These are phyloP conservation scores for Himalopsyche tibetana DNA, from an alignment of 2,888 invertebrate species.

Conservation along the genomic window DNA sequence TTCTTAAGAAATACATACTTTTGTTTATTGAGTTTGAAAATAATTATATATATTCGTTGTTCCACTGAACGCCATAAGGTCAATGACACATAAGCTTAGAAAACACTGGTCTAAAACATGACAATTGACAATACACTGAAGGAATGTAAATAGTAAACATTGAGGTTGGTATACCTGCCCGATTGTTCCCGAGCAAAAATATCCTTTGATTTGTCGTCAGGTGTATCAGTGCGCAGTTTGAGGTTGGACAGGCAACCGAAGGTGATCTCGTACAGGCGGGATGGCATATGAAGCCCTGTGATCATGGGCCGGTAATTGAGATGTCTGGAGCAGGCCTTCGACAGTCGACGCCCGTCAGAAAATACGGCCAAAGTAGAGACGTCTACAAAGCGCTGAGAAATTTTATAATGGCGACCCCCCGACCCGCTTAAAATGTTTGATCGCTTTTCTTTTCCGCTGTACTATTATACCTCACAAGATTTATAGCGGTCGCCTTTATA, in stretches of 20 bases:
- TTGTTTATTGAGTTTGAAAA: no score
- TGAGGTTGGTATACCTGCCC: not conserved
- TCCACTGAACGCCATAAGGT: no score
- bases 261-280: not conserved
- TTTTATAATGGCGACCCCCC: not conserved
- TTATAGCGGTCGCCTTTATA: conserved; percentile 15
- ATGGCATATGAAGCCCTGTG: conserved; percentile 5
- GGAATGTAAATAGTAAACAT: not conserved
- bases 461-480: not conserved
- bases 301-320: conserved; percentile 19
- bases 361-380: not conserved
- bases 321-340: conserved; percentile 8
- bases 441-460: conserved; percentile 22
- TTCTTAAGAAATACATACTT: no score
- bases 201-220: not conserved
- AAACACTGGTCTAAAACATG: no score
- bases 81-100: no score
- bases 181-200: not conserved
- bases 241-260: not conserved
- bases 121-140: no score
- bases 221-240: conserved; percentile 12
- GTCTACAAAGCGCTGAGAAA: conserved; percentile 8
- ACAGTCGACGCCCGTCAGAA: conserved; percentile 5
- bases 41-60: no score
- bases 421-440: not conserved